phyloP scores from a whole-genome alignment of 2,113 vertebrate species.

The Platichthys stellatus region DNA sequence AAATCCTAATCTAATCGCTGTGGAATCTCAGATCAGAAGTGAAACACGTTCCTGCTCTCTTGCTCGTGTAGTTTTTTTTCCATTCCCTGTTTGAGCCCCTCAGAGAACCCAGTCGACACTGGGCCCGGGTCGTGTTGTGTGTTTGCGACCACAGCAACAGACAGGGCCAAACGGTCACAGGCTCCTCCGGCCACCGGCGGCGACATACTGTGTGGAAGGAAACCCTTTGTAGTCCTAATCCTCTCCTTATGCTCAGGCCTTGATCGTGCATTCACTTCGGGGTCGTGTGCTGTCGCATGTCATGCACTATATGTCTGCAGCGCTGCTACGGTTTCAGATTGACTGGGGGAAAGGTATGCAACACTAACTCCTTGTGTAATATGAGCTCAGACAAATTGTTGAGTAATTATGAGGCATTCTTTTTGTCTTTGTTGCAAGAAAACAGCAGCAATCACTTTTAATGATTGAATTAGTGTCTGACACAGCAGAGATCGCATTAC shows the following conservation, averaged over 20 bases:
- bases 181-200: constrained; percentile 29
- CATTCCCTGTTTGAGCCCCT: constrained; percentile 5
- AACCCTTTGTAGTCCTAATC: constrained; percentile 70
- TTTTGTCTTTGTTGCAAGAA: neutral
- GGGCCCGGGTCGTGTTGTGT: constrained; percentile 18
- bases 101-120: constrained; percentile 1
- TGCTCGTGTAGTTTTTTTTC: neutral
- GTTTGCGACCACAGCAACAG: constrained; percentile 64
- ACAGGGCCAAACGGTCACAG: constrained; percentile 10
- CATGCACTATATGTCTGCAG: constrained; percentile 17
- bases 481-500: neutral
- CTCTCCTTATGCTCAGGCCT: constrained; percentile 49
- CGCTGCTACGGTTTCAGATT: constrained; percentile 31
- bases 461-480: neutral
- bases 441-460: neutral
- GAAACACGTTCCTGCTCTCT: too few species aligned
- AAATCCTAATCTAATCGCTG: too few species aligned
- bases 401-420: constrained; percentile 24
- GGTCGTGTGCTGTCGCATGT: constrained; percentile 40
- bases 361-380: constrained; percentile 45
- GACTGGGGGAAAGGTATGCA: constrained; percentile 30
- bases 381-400: constrained; percentile 34
- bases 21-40: too few species aligned
- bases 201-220: constrained; percentile 28
- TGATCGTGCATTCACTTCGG: constrained; percentile 44